Base-by-base conservation (phyloP, 2,113 vertebrate species). In the Nicator chloris region DNA sequence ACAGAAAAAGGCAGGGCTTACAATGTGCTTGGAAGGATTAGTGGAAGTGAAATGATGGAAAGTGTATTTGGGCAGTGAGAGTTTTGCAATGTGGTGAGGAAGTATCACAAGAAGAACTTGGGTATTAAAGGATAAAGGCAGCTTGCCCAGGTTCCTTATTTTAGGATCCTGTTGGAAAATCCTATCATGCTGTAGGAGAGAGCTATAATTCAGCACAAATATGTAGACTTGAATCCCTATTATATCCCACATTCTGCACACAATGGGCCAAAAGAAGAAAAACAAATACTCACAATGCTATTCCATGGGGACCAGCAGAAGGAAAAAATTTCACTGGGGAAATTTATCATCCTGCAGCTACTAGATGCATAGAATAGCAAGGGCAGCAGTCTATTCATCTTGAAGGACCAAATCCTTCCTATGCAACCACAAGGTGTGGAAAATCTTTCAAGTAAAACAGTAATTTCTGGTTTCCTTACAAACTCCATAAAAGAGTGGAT, bases 401-500 rank as follows among this genome's bases (percentile, higher is more conserved):
- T 45, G 37, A 65, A 51, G 57, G 37, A 44, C 2, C 16, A 73
- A 81, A 53, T 22, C 19, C 21, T 77, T 40, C 45, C n/a, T 39
- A 10, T 49, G 26, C 20, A 57, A 33, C 8, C 11, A 5, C 10
- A n/a, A 63, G 5, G 4, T 19, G 3, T 44, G n/a, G 54, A 61
- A 86, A 76, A 35, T 9, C 27, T 31, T 56, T 28, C 9, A 23
- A 37, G 10, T 31, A 31, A 49, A 81, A 8, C 13, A 23, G 26
- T 26, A 6, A 47, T 37, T 64, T n/a, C 68, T 42, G 18, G 24
- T 37, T 49, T 59, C 30, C 27, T 64, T 33, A 27, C 5, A 20
- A 64, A 59, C 20, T 18, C 37, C 17, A 4, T 50, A 6, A n/a
- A 64, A 65, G 11, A 65, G 3, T 0, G 0, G 8, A 11, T 42